Conservation (phyloP, 2,797 vertebrate species). For the Falco novaeseelandiae region DNA sequence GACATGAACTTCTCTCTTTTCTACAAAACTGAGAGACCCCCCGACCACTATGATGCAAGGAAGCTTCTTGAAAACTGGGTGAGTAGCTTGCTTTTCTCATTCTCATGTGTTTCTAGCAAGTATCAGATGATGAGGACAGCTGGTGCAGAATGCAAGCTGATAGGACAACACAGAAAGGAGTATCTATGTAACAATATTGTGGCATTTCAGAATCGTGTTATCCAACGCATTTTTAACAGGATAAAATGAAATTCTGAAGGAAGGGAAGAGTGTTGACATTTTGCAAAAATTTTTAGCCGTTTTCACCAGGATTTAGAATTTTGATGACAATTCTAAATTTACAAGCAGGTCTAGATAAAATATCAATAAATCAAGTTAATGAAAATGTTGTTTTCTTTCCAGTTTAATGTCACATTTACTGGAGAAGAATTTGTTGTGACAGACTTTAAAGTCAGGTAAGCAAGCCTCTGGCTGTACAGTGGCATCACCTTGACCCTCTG, state of each 20-base stretch:
- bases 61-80: constrained; percentile 65
- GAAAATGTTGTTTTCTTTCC: constrained; percentile 11
- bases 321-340: background rate
- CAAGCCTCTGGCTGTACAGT: background rate
- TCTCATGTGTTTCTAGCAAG: background rate
- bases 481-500: background rate
- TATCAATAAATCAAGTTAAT: background rate
- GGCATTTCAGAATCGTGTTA: background rate
- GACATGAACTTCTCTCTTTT: constrained; percentile 54
- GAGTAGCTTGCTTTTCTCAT: background rate
- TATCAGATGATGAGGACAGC: background rate
- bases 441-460: constrained; percentile 61
- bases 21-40: constrained; percentile 20
- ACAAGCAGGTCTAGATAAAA: background rate
- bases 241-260: background rate
- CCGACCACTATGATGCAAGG: constrained; percentile 37
- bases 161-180: background rate
- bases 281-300: background rate
- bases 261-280: background rate
- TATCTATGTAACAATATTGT: background rate
- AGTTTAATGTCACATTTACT: constrained; percentile 57
- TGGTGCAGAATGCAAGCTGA: background rate
- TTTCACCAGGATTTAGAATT: background rate
- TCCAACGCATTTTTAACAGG: background rate
- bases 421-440: constrained; percentile 53